phyloP scores from a whole-genome alignment of 2,888 invertebrate species.

The Macrophya alboannulata region DNA sequence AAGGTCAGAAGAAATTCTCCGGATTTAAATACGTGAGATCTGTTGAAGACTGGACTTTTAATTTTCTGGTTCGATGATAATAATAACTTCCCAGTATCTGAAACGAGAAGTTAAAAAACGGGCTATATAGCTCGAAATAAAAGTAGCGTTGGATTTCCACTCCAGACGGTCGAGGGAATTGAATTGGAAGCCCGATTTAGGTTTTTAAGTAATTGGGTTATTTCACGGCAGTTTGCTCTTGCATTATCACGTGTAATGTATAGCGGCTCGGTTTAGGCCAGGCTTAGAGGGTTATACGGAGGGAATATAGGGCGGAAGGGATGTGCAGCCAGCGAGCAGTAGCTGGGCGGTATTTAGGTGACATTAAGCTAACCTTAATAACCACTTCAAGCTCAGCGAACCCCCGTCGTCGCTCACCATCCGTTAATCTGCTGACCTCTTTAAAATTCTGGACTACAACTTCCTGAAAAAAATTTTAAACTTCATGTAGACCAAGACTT shows the following conservation, averaged over 20 bases:
- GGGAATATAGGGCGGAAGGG: constrained; percentile 19
- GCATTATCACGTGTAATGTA: constrained; percentile 56
- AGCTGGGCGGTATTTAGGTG: constrained; percentile 56
- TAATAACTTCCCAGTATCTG: no score
- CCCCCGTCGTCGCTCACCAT: constrained; percentile 43
- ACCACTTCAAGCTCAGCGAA: constrained; percentile 35
- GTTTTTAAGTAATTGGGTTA: constrained; percentile 56
- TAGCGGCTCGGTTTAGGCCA: constrained; percentile 47
- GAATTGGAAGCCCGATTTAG: constrained; percentile 55
- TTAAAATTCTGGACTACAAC: constrained; percentile 31
- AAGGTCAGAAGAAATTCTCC: no score
- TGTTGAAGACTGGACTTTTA: no score
- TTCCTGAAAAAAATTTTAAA: background rate
- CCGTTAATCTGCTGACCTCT: constrained; percentile 49
- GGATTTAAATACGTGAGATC: no score
- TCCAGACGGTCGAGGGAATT: constrained; percentile 38
- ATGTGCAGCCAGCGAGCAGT: constrained; percentile 34
- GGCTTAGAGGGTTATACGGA: constrained; percentile 36
- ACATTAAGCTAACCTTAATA: constrained; percentile 59
- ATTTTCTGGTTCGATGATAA: no score
- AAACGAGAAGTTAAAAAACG: background rate
- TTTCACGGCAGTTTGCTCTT: constrained; percentile 51
- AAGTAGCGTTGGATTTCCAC: constrained; percentile 18
- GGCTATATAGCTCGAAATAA: background rate
- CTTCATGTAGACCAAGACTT: background rate